A percentile compares a stretch with the other conserved stretches of the same genome.
These are phyloP conservation scores for Mormyrops attenuatus DNA, from an alignment of 2,797 vertebrate species.

Conservation along the genomic window DNA sequence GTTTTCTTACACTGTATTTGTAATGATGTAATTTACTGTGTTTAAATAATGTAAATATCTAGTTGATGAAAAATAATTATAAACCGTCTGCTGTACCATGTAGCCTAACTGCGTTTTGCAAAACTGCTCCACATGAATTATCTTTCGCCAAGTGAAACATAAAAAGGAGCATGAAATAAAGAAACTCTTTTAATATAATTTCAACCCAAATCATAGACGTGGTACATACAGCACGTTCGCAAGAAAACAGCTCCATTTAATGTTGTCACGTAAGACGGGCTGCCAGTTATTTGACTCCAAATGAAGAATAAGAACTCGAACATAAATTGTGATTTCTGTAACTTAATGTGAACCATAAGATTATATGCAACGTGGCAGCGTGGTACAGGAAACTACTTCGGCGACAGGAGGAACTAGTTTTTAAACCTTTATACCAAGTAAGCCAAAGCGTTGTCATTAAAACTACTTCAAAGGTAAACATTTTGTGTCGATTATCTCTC, in stretches of 20 bases:
- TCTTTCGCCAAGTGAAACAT: not conserved
- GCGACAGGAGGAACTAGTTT: not conserved
- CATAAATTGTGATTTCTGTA: not conserved
- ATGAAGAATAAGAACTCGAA: not conserved
- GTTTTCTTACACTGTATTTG: not conserved
- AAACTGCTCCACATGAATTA: not conserved
- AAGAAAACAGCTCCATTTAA: not conserved
- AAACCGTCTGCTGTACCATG: not conserved
- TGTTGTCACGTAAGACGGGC: not conserved
- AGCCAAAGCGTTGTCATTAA: not conserved
- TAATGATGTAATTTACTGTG: not conserved
- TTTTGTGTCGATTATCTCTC: not conserved
- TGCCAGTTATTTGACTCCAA: not conserved
- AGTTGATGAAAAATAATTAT: not conserved
- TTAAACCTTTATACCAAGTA: not conserved
- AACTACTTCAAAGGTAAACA: not conserved
- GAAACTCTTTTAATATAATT: not conserved
- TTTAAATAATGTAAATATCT: not conserved
- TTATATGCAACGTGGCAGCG: not conserved
- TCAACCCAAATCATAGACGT: not conserved
- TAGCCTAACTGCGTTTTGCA: not conserved
- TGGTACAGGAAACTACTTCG: not conserved
- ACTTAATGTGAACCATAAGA: not conserved
- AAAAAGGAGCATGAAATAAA: not conserved
- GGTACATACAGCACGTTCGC: not conserved